Percentiles rank a stretch among this genome's conserved stretches.
These are phyloP conservation scores for Bombus cullumanus DNA, from an alignment of 1,140 invertebrate genomes.

Conservation along the genomic window DNA sequence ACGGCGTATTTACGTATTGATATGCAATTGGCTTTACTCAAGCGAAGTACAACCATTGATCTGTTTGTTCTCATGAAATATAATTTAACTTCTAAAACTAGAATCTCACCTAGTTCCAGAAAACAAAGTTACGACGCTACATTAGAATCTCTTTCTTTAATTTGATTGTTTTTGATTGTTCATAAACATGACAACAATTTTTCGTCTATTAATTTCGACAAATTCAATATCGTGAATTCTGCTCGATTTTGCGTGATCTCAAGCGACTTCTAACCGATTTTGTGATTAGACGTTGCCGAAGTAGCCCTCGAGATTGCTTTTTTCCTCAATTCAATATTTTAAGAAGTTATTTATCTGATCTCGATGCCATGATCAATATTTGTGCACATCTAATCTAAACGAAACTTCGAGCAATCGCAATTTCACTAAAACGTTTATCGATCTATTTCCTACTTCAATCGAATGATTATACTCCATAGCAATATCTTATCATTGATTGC, in stretches of 20 bases:
- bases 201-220: not conserved
- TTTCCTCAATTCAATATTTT: not conserved
- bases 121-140: not conserved
- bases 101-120: not conserved
- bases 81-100: not conserved
- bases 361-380: not conserved
- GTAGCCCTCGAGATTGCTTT: no score
- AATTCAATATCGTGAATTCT: not conserved
- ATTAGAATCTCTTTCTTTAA: not conserved
- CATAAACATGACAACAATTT: not conserved
- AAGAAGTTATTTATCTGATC: not conserved
- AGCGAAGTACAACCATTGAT: not conserved
- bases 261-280: not conserved
- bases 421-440: not conserved
- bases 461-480: not conserved
- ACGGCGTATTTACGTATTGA: not conserved
- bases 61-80: not conserved
- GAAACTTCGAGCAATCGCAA: not conserved
- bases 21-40: conserved; percentile 12
- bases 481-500: not conserved
- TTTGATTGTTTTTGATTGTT: no score
- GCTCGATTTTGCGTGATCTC: not conserved
- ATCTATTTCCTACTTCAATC: not conserved
- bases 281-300: not conserved
- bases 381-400: not conserved